phyloP scores from a whole-genome alignment of 2,797 vertebrate species.

The Trichosurus vulpecula region DNA sequence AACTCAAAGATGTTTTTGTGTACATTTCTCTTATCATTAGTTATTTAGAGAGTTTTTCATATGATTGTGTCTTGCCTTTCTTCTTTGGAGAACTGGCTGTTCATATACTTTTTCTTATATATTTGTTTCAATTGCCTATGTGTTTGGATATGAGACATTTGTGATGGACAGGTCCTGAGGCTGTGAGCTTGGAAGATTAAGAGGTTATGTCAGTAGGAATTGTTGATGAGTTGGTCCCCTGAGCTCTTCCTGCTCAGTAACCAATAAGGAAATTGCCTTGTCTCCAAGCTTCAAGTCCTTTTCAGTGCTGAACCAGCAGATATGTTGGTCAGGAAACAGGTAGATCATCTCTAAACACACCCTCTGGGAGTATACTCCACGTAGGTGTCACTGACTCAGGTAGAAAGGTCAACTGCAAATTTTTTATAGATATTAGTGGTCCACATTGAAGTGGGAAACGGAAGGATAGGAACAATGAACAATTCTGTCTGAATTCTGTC shows the following conservation, averaged over 20 bases:
- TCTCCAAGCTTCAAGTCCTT: neutral
- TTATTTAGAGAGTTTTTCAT: neutral
- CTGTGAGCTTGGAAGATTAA: neutral
- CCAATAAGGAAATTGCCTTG: neutral
- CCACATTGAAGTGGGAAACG: slow-evolving; percentile 31
- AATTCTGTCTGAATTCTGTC: slow-evolving; percentile 9
- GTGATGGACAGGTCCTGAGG: neutral
- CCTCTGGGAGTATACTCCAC: neutral
- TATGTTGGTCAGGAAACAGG: neutral
- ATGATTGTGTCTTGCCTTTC: neutral
- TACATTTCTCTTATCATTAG: neutral
- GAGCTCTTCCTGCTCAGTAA: neutral
- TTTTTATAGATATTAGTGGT: slow-evolving; percentile 3
- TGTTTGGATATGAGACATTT: neutral
- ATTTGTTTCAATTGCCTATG: neutral
- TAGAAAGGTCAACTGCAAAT: slow-evolving; percentile 24
- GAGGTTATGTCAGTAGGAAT: neutral
- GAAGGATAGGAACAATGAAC: slow-evolving; percentile 51
- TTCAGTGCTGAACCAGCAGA: neutral
- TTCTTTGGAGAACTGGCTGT: neutral
- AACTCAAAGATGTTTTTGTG: neutral
- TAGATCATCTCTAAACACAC: neutral
- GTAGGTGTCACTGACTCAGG: accelerated
- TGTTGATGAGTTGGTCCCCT: neutral
- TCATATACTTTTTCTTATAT: neutral